phyloP scores from a whole-genome alignment of 1,140 invertebrate genomes.

The Trachelipus rathkii region DNA sequence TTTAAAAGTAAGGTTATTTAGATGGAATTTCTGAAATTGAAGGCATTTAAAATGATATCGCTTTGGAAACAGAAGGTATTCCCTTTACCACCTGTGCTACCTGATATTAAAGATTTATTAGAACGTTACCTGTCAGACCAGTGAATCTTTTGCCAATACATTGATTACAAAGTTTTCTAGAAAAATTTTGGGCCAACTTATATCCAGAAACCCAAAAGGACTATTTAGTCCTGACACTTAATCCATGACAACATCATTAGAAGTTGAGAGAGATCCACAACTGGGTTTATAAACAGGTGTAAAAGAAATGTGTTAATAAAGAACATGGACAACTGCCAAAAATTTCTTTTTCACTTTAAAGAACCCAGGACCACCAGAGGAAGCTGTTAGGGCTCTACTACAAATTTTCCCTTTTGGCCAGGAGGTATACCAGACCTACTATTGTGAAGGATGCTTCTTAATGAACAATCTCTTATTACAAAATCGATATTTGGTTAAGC shows the following conservation, averaged over 20 bases:
- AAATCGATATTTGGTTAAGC: constrained; percentile 31
- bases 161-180: constrained; percentile 57
- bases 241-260: constrained; percentile 52
- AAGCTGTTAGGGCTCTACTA: constrained; percentile 64
- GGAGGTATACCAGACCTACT: constrained; percentile 63
- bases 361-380: constrained; percentile 54
- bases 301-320: constrained; percentile 61
- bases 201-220: constrained; percentile 53
- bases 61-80: neutral
- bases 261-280: constrained; percentile 66
- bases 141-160: constrained; percentile 63
- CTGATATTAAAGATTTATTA: constrained; percentile 57
- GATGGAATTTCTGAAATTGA: neutral
- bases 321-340: constrained; percentile 61
- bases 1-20: neutral
- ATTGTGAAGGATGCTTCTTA: constrained; percentile 42
- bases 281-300: constrained; percentile 65
- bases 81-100: constrained; percentile 57
- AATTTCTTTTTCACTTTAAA: constrained; percentile 72
- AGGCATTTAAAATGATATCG: neutral
- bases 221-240: constrained; percentile 55
- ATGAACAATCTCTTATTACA: constrained; percentile 34
- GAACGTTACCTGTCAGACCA: constrained; percentile 58
- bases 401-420: constrained; percentile 75
- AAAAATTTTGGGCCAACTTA: constrained; percentile 59